phyloP scores from a whole-genome alignment of 2,797 vertebrate species.

The Poeciliopsis gracilis region DNA sequence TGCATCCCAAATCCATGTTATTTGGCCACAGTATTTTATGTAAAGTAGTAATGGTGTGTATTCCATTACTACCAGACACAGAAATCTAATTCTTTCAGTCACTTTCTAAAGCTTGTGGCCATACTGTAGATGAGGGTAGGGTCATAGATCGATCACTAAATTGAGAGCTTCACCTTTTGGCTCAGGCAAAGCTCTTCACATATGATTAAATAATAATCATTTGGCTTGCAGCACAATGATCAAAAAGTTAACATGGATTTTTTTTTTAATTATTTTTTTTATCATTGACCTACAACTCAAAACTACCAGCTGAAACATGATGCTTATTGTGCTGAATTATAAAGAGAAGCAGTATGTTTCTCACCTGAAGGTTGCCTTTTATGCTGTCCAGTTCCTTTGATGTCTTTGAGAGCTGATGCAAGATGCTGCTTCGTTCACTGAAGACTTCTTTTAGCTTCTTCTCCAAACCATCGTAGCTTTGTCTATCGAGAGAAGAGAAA shows the following conservation, averaged over 20 bases:
- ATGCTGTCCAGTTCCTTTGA: constrained; percentile 94
- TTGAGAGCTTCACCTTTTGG: too few relatives aligned
- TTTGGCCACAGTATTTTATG: constrained; percentile 34
- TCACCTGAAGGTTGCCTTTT: constrained; percentile 95
- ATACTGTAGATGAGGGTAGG: too few relatives aligned
- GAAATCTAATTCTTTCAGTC: neutral
- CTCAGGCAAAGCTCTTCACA: constrained; percentile 11
- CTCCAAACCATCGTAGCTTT: constrained; percentile 93
- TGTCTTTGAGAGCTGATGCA: constrained; percentile 93
- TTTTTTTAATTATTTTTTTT: neutral
- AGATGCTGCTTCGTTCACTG: constrained; percentile 91
- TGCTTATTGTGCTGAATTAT: constrained; percentile 26
- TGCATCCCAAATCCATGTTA: constrained; percentile 16
- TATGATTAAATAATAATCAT: constrained; percentile 37
- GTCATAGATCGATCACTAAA: too few relatives aligned
- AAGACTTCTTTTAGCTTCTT: constrained; percentile 95
- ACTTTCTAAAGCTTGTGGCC: too few relatives aligned
- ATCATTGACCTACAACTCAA: constrained; percentile 15
- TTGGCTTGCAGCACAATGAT: constrained; percentile 21
- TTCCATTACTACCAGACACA: neutral
- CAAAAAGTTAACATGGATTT: constrained; percentile 12
- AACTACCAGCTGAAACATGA: constrained; percentile 19
- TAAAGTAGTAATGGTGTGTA: constrained; percentile 31
- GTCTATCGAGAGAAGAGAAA: constrained; percentile 79
- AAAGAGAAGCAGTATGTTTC: constrained; percentile 51